Base-by-base conservation (phyloP, 2,113 vertebrate species). In the Poicephalus meyeri region DNA sequence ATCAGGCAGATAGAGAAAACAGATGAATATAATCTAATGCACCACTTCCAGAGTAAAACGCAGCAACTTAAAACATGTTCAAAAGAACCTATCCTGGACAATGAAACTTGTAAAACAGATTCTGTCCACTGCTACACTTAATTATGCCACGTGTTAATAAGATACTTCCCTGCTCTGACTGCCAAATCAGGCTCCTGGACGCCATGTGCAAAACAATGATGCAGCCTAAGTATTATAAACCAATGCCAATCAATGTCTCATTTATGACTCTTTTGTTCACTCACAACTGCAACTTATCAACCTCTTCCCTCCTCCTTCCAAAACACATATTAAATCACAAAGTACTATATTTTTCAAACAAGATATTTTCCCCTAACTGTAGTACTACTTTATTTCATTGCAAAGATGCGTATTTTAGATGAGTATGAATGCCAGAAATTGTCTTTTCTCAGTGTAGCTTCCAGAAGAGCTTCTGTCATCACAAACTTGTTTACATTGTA, bases 1-100 rank as follows among this genome's bases (percentile, higher is more conserved):
- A 69, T 80, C 50, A 78, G 64, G 93, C 46, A 90, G 63, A 96
- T 35, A 94, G 87, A 94, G 66, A 93, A 93, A 96, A 95, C 86
- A 86, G 90, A 96, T 76, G 88, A 97, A 91, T 97, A 92, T 70
- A 61, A 80, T 70, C 66, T 86, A 44, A 91, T 68, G 61, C 73
- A 61, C 68, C 53, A 80, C 84, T 91, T 81, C 42, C 77, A 88
- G n/a, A 87, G n/a, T 41, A 88, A 93, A 88, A 86, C 29, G 89
- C 42, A 95, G 91, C 79, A 88, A 90, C 52, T 90, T 37, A 71
- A 71, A 94, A 66, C 23, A 66, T 2, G 14, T 53, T 79, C n/a
- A 63, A 64, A 86, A 86, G 55, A 89, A 91, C 39, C 89, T 50
- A 86, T 13, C 44, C 77, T 70, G 89, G 73, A 94, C 91, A 90